phyloP scores from a whole-genome alignment of 2,888 invertebrate species.

The Leptura quadrifasciata region DNA sequence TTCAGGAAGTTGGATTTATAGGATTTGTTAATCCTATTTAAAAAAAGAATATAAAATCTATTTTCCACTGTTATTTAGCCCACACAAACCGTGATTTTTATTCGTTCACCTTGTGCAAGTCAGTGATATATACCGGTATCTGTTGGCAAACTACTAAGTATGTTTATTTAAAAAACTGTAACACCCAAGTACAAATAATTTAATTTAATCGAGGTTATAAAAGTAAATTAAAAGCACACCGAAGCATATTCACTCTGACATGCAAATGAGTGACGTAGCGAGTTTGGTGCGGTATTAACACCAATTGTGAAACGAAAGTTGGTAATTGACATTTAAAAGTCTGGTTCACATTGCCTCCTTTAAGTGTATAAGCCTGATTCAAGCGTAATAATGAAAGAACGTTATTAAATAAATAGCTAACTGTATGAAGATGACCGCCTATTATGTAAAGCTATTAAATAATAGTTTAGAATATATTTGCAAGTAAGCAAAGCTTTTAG shows the following conservation, averaged over 20 bases:
- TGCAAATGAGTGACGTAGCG: slow-evolving; percentile 8
- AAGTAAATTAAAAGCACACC: slow-evolving; percentile 1
- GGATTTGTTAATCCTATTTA: no score
- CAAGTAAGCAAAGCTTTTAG: slow-evolving; percentile 29
- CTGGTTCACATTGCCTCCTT: slow-evolving; percentile 9
- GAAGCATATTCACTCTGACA: background rate
- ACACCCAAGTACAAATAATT: background rate
- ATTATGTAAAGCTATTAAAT: slow-evolving; percentile 27
- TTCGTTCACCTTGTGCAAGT: background rate
- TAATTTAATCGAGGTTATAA: slow-evolving; percentile 7
- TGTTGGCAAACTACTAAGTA: background rate
- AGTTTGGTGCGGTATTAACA: background rate
- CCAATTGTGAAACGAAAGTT: slow-evolving; percentile 34
- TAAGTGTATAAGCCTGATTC: slow-evolving; percentile 5
- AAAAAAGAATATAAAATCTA: no score
- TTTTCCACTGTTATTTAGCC: no score
- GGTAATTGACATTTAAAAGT: slow-evolving; percentile 39
- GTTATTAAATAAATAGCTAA: slow-evolving; percentile 18
- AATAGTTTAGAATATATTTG: slow-evolving; percentile 15
- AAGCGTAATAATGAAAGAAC: background rate
- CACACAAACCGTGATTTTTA: background rate
- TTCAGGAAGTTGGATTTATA: no score
- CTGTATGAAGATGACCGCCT: slow-evolving; percentile 14
- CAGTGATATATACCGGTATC: background rate
- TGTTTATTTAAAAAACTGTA: background rate